These are phyloP conservation scores for Galaxea fascicularis DNA, from an alignment of 92 coral and sea anemone genomes.

Conservation along the genomic window DNA sequence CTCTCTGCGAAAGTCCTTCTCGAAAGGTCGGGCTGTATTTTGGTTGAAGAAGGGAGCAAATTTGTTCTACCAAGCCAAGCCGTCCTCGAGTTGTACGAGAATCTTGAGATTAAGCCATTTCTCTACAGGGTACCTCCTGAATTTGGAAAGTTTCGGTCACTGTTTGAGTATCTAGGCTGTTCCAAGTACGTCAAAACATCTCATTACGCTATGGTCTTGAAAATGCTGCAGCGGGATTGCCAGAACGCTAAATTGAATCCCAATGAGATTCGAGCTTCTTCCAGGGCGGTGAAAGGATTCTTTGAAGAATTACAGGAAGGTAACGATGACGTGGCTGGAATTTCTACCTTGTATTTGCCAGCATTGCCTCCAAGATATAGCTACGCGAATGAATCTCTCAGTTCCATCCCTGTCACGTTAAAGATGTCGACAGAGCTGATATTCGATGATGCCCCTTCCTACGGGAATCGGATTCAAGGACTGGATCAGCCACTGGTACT, in stretches of 20 bases:
- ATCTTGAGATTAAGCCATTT: conserved; percentile 54
- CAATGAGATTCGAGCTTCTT: conserved; percentile 45
- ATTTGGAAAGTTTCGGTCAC: conserved; percentile 22
- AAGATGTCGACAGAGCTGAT: conserved; percentile 52
- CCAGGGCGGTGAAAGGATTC: conserved; percentile 61
- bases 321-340: not conserved
- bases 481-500: too few relatives aligned
- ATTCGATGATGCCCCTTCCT: conserved; percentile 53
- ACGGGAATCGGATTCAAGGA: conserved; percentile 47
- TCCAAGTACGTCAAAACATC: conserved; percentile 17
- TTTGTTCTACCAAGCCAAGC: conserved; percentile 55
- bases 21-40: conserved; percentile 24
- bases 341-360: conserved; percentile 59
- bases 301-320: conserved; percentile 34
- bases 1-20: conserved; percentile 6
- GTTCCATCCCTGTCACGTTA: conserved; percentile 15
- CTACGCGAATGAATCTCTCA: not conserved
- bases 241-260: conserved; percentile 55
- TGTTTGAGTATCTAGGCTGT: conserved; percentile 59
- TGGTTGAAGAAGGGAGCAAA: conserved; percentile 40
- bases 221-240: conserved; percentile 1
- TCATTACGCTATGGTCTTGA: conserved; percentile 65
- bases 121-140: conserved; percentile 61
- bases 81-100: conserved; percentile 37
- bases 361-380: conserved; percentile 13